These are phyloP conservation scores for Ctena decussata DNA, from an alignment of 2,888 invertebrate species.

Conservation along the genomic window DNA sequence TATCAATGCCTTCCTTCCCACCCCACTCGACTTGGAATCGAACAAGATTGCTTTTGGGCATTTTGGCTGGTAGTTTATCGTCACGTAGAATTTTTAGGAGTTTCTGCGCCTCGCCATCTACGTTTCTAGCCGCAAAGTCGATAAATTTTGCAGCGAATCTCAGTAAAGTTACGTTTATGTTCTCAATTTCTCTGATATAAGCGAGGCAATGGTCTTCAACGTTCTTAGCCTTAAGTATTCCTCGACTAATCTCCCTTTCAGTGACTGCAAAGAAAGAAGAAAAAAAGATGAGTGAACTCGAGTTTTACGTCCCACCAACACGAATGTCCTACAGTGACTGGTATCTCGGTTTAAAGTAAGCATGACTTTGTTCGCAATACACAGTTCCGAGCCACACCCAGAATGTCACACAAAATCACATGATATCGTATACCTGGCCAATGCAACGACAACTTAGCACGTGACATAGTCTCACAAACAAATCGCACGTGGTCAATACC, in stretches of 20 bases:
- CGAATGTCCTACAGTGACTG: too few relatives aligned
- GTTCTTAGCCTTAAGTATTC: conserved; percentile 96
- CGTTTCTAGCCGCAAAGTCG: conserved; percentile 92
- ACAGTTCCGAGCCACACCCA: too few relatives aligned
- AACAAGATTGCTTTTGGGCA: conserved; percentile 75
- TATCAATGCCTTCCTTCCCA: conserved; percentile 94
- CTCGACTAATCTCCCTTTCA: conserved; percentile 98
- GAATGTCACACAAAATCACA: too few relatives aligned
- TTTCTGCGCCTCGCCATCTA: conserved; percentile 97
- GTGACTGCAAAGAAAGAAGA: conserved; percentile 91
- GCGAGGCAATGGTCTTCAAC: conserved; percentile 98
- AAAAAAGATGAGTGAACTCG: too few relatives aligned
- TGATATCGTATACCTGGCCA: too few relatives aligned
- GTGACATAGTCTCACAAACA: too few relatives aligned
- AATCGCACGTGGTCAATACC: too few relatives aligned
- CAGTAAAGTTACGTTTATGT: conserved; percentile 97
- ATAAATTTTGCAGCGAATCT: conserved; percentile 94
- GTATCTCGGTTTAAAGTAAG: too few relatives aligned
- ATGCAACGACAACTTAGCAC: too few relatives aligned
- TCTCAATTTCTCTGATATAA: conserved; percentile 97
- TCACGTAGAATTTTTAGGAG: conserved; percentile 95
- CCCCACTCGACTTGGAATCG: conserved; percentile 96
- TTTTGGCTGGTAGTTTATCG: conserved; percentile 92
- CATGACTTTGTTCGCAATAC: too few relatives aligned
- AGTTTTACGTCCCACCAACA: too few relatives aligned